phyloP scores from a whole-genome alignment of 2,888 invertebrate species.

The Disparrhopalites patrizii region DNA sequence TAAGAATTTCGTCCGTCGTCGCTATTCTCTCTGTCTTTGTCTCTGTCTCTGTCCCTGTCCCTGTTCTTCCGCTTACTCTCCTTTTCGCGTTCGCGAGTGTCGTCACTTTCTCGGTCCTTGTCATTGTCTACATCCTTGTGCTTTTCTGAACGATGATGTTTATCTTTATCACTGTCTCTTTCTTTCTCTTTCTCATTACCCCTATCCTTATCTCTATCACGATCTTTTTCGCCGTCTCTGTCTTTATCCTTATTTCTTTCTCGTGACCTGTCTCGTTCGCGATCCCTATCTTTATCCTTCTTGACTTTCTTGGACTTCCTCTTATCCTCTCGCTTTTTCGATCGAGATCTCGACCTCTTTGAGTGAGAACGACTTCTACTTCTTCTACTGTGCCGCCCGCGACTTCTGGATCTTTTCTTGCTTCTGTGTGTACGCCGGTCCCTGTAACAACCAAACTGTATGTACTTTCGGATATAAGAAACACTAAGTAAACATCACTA shows the following conservation, averaged over 20 bases:
- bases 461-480: neutral
- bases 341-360: conserved; percentile 58
- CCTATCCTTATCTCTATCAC: conserved; percentile 50
- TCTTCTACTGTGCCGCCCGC: conserved; percentile 34
- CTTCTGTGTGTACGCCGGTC: conserved; percentile 38
- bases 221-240: conserved; percentile 34
- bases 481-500: neutral
- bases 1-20: neutral
- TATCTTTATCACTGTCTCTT: conserved; percentile 35
- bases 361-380: conserved; percentile 57
- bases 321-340: conserved; percentile 53
- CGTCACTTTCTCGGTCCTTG: conserved; percentile 29
- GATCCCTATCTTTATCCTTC: conserved; percentile 45
- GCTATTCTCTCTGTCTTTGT: conserved; percentile 47
- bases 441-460: conserved; percentile 20
- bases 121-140: conserved; percentile 50
- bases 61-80: conserved; percentile 32
- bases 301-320: conserved; percentile 39
- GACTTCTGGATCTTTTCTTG: conserved; percentile 37
- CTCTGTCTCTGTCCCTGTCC: conserved; percentile 30
- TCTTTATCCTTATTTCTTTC: conserved; percentile 39
- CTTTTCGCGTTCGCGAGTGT: conserved; percentile 39
- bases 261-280: conserved; percentile 38
- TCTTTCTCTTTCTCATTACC: conserved; percentile 49
- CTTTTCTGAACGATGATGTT: conserved; percentile 47